Base-by-base conservation (phyloP, 2,113 vertebrate genomes). In the Esox niger region DNA sequence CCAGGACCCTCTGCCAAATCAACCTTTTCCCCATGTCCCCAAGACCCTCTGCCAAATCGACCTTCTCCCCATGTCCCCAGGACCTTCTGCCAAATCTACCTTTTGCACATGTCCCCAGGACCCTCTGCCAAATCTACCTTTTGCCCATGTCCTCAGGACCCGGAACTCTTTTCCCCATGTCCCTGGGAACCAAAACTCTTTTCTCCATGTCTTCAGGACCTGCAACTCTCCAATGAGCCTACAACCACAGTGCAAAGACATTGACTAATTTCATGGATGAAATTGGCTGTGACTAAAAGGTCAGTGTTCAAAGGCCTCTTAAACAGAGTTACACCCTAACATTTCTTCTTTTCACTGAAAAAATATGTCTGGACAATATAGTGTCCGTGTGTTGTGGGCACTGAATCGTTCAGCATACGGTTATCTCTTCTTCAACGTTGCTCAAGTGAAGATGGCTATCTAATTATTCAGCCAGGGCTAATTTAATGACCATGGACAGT, bases 401-500 rank as follows among this genome's bases (percentile, higher is more conserved):
- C 58, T 71, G 64, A 59, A 54, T 17, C 63, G 71, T 72, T 81
- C 66, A 67, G 43, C 38, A 67, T 70, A 38, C 62, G 47, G 74
- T 81, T 81, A 81, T 81, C 75, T 83, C 72, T 62, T 68, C 61
- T 65, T 70, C n/a, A 56, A 58, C 57, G 62, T 65, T 38, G 38
- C 77, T 91, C 92, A 86, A 88, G 91, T 92, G 91, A 89, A 93
- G 90, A 91, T 93, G 92, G 93, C 89, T 77, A 88, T 93, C 85
- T 74, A 88, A 89, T 92, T 92, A 94, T 88, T 93, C 93, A 93
- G 84, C 87, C 91, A 86, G 91, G 77, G 84, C 86, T 88, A 93
- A 94, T 95, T 94, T 95, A 94, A 93, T 92, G 87, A 87, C 85
- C 86, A 83, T 66, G 87, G 88, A 88, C 88, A 87, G 90, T 88